Base-by-base conservation (phyloP, 2,113 vertebrate species). In the Entosphenus tridentatus region DNA sequence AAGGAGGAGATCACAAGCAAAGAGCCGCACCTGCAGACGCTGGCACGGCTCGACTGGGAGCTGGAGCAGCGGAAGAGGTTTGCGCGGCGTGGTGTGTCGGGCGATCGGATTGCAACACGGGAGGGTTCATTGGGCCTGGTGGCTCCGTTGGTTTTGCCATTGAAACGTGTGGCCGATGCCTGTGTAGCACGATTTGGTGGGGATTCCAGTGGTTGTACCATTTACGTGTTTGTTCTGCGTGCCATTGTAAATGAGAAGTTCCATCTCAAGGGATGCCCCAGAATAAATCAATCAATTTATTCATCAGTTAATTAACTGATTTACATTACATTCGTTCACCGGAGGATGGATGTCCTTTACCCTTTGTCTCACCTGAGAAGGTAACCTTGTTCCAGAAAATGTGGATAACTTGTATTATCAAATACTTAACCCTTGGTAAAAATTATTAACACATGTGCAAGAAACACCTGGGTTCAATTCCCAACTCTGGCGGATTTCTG, bases 11-110 rank as follows among this genome's bases (percentile, higher is more conserved):
- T 88, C 74, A 96, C 93, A 12, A 82, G 80, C 70, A 78, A 70
- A 0, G 93, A 96, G 74, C 81, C 85, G n/a, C 93, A 96, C 75
- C 89, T 96, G 74, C 89, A 93, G 74, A 96, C 90, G 1, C 78
- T 96, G 69, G 85, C 89, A 1, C 86, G 93, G n/a, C 81, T 98
- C 56, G 92, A 98, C 79, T 98, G 93, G 93, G 93, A 98, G 76
- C 80, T 98, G 71, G 93, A 98, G 74, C 93, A 98, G 77, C 86
- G 92, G 72, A 96, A 96, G 76, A 87, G 89, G 93, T 96, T 68
- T 65, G n/a, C 21, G n/a, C 21, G n/a, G 8, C 11, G 21, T 65
- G 62, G 21, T 39, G 39, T 39, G 39, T 39, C 39, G 39, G 39
- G 39, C 39, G 39, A 39, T 7, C 39, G 39, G 39, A 39, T 39